These are phyloP conservation scores for Lasius platythorax DNA, from an alignment of 2,888 invertebrate species.

Conservation along the genomic window DNA sequence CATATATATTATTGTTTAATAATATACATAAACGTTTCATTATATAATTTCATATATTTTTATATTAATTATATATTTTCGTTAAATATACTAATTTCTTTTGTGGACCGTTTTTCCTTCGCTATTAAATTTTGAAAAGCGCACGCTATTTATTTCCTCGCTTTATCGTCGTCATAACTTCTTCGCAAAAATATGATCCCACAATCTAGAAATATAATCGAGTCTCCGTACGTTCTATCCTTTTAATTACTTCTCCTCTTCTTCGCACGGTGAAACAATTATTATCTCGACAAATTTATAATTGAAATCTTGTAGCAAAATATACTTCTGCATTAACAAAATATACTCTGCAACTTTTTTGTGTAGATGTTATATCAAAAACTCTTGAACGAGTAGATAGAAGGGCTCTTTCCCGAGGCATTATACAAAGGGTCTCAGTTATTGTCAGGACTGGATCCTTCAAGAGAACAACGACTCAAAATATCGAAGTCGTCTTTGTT, in stretches of 20 bases:
- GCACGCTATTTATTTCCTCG: neutral
- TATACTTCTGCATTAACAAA: too few species aligned
- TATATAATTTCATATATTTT: neutral
- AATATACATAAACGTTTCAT: neutral
- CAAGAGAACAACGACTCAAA: too few species aligned
- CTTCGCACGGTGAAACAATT: neutral
- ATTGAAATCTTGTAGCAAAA: too few species aligned
- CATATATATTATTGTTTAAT: neutral
- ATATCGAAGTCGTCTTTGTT: too few species aligned
- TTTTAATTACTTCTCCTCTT: neutral
- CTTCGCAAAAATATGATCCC: neutral
- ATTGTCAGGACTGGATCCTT: too few species aligned
- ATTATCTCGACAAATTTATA: too few species aligned
- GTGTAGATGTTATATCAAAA: too few species aligned
- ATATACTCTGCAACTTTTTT: too few species aligned
- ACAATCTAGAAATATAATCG: neutral
- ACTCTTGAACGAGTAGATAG: too few species aligned
- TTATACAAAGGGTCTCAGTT: too few species aligned
- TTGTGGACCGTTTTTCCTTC: neutral
- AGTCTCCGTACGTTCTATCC: neutral
- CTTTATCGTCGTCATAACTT: neutral
- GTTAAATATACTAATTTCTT: neutral
- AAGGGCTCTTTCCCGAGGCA: too few species aligned
- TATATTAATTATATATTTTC: neutral
- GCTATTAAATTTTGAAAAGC: neutral